Conservation (phyloP, 2,113 vertebrate genomes). For the Ariopsis seemanni region DNA sequence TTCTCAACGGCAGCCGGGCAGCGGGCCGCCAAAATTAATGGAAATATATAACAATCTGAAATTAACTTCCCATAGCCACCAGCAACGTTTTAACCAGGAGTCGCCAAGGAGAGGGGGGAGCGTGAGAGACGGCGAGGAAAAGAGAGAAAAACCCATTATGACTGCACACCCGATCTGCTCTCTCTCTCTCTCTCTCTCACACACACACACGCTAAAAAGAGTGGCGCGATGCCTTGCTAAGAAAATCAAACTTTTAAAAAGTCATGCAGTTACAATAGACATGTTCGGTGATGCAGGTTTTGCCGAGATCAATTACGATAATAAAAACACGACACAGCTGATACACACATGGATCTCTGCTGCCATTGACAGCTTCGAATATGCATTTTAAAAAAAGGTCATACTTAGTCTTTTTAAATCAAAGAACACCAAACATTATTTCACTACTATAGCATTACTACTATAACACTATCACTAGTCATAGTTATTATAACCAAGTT, state of each 20-base stretch:
- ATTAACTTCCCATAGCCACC: constrained; percentile 89
- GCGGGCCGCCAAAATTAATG: constrained; percentile 77
- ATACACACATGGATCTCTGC: not conserved
- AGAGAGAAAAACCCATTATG: constrained; percentile 44
- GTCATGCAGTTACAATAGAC: not conserved
- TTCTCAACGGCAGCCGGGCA: constrained; percentile 56
- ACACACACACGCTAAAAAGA: constrained; percentile 49
- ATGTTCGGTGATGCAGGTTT: not conserved
- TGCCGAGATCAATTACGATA: not conserved
- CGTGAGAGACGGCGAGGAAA: constrained; percentile 49
- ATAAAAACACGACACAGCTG: not conserved
- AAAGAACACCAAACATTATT: not conserved
- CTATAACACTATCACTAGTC: not conserved
- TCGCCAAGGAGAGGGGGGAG: constrained; percentile 57
- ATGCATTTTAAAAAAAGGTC: no score
- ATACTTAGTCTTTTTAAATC: not conserved
- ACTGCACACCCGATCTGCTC: constrained; percentile 37
- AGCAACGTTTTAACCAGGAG: constrained; percentile 79
- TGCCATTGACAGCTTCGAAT: not conserved
- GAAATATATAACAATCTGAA: constrained; percentile 86
- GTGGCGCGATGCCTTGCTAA: not conserved
- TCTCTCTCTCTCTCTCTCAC: constrained; percentile 48
- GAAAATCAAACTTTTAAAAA: constrained; percentile 13
- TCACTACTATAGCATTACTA: not conserved
- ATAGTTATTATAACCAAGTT: not conserved